These are phyloP conservation scores for Agrotis ipsilon DNA, from an alignment of 2,888 invertebrate species.

Conservation along the genomic window DNA sequence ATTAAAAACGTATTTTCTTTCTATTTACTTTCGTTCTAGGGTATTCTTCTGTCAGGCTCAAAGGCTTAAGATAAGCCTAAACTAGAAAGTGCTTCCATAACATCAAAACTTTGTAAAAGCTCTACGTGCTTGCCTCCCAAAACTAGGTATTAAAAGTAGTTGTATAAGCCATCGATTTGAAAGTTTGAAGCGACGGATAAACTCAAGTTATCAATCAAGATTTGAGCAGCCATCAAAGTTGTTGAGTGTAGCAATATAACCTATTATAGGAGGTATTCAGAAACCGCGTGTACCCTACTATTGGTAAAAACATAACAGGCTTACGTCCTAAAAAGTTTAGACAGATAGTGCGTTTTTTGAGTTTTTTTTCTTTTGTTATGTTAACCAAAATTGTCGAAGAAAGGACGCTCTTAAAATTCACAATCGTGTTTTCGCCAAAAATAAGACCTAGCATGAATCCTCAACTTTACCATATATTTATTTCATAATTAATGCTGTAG, in stretches of 20 bases:
- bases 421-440: too few relatives aligned
- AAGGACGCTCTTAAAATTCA: too few relatives aligned
- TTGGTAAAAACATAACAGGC: background rate
- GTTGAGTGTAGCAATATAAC: slow-evolving; percentile 29
- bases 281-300: slow-evolving; percentile 30
- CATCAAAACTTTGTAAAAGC: slow-evolving; percentile 10
- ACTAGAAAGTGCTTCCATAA: background rate
- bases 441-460: too few relatives aligned
- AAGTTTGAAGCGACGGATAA: slow-evolving; percentile 48
- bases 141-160: slow-evolving; percentile 34
- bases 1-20: too few relatives aligned
- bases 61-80: background rate
- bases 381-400: too few relatives aligned
- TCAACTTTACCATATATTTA: too few relatives aligned
- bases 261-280: slow-evolving; percentile 29
- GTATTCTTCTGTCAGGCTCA: background rate
- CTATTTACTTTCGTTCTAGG: too few relatives aligned
- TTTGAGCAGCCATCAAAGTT: slow-evolving; percentile 49
- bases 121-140: background rate
- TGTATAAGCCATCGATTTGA: slow-evolving; percentile 39
- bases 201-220: slow-evolving; percentile 54
- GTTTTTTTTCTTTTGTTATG: too few relatives aligned
- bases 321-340: too few relatives aligned
- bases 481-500: too few relatives aligned
- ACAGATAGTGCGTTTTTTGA: too few relatives aligned